A percentile compares a stretch with the other conserved stretches of the same genome.
phyloP scores from a whole-genome alignment of 1,140 invertebrate genomes.

The Hirudo medicinalis region DNA sequence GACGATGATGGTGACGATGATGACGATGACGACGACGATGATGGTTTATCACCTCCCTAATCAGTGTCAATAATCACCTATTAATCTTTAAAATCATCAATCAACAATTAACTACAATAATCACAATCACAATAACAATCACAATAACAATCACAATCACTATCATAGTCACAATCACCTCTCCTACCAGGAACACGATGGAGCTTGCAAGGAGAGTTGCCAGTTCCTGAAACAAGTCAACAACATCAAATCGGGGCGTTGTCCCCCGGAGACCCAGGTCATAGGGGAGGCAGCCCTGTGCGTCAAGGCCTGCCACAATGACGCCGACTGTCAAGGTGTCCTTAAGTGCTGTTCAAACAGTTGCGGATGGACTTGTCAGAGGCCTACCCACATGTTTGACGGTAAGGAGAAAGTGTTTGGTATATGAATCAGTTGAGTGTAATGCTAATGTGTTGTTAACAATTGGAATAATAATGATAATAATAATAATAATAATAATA shows the following conservation, averaged over 20 bases:
- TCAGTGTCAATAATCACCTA: too few species aligned
- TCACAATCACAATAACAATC: too few species aligned
- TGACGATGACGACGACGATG: too few species aligned
- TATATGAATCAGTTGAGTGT: too few species aligned
- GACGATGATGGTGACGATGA: too few species aligned
- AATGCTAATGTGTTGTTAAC: too few species aligned
- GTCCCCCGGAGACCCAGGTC: slow-evolving; percentile 6
- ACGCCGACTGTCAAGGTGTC: slow-evolving; percentile 17
- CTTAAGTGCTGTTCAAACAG: slow-evolving; percentile 22
- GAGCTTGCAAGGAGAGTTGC: slow-evolving; percentile 17
- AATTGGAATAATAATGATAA: background rate
- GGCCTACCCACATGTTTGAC: slow-evolving; percentile 13
- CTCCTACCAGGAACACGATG: background rate
- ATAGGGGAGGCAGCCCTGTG: slow-evolving; percentile 8
- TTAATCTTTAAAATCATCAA: too few species aligned
- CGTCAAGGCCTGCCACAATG: slow-evolving; percentile 17
- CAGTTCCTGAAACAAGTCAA: slow-evolving; percentile 17
- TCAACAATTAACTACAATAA: too few species aligned
- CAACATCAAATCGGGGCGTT: slow-evolving; percentile 11
- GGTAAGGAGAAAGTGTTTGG: too few species aligned
- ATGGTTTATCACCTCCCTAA: too few species aligned
- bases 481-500: background rate
- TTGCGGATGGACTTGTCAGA: slow-evolving; percentile 18
- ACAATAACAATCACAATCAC: slow-evolving; percentile 15
- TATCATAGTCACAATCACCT: slow-evolving; percentile 16